Base-by-base conservation (phyloP, 2,113 vertebrate genomes). In the Chitala chitala region DNA sequence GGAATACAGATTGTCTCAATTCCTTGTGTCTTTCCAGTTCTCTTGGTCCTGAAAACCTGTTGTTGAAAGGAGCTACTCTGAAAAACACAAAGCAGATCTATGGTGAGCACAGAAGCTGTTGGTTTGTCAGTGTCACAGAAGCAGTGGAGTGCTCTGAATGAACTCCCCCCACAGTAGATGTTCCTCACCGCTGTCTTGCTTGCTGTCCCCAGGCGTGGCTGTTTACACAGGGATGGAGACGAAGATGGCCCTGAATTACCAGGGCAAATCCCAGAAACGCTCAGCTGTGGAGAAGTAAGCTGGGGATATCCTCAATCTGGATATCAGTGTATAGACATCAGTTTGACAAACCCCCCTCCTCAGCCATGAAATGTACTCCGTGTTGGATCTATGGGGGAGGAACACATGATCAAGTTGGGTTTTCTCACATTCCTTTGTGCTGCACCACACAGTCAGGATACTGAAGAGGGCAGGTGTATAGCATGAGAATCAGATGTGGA, bases 211-310 rank as follows among this genome's bases (percentile, higher is more conserved):
- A 99, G 97, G 95, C 81, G 95, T 98, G 72, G 95, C 97, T 48
- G 89, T 99, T 86, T 98, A 99, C 81, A 98, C 97, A 20, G 97
- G 97, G 36, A 99, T 99, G 97, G 97, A 99, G 88, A 99, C 96
- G 24, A 99, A 99, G 92, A 98, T 99, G 96, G 96, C 97, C 82
- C 92, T 99, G 71, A 99, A 99, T 86, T 99, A 99, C 85, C 97
- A 98, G 87, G 95, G 95, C 66, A 99, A 98, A 86, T 96, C 95
- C 82, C 97, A 99, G 87, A 99, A 99, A 78, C 95, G 97, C 3
- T 99, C 97, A 75, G 96, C 92, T 73, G 97, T 99, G 29, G 97
- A 99, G 86, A 98, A 98, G 97, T 99, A 90, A 88, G 94, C 48
- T 78, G 69, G 44, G 10, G 73, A 24, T n/a, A n/a, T 38, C 36